Percentiles rank a stretch among this genome's conserved stretches.
These are phyloP conservation scores for Dasyurus viverrinus DNA, from an alignment of 2,113 vertebrate genomes.

Conservation along the genomic window DNA sequence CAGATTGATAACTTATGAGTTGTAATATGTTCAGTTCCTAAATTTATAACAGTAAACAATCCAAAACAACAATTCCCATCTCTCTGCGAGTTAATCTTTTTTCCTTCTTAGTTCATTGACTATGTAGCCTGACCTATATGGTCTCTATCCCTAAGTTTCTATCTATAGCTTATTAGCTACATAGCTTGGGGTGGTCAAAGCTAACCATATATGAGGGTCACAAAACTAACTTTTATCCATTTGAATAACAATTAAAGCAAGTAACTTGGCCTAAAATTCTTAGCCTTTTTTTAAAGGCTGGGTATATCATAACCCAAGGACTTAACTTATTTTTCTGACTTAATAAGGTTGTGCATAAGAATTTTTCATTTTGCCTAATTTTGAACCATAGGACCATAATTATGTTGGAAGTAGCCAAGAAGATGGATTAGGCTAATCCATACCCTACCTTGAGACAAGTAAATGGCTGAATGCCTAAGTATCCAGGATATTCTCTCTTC, in stretches of 20 bases:
- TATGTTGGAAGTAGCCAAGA: background rate
- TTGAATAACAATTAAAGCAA: background rate
- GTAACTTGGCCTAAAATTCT: background rate
- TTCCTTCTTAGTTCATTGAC: background rate
- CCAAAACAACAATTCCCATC: background rate
- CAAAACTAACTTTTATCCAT: background rate
- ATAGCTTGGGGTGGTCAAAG: too few species aligned
- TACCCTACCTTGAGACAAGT: background rate
- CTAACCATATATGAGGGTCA: background rate
- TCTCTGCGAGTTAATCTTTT: background rate
- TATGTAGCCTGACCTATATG: background rate
- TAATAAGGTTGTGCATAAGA: background rate
- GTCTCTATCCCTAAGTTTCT: background rate
- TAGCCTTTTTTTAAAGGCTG: background rate
- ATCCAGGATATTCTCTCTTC: background rate
- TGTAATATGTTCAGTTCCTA: background rate
- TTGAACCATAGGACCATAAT: background rate
- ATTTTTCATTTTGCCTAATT: background rate
- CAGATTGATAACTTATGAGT: background rate
- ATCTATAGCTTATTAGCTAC: too few species aligned
- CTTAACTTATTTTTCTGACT: background rate
- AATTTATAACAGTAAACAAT: background rate
- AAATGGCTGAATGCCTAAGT: background rate
- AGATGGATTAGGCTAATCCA: background rate
- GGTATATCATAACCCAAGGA: background rate